phyloP scores from a whole-genome alignment of 2,888 invertebrate genomes.

The Aporophyla lueneburgensis region DNA sequence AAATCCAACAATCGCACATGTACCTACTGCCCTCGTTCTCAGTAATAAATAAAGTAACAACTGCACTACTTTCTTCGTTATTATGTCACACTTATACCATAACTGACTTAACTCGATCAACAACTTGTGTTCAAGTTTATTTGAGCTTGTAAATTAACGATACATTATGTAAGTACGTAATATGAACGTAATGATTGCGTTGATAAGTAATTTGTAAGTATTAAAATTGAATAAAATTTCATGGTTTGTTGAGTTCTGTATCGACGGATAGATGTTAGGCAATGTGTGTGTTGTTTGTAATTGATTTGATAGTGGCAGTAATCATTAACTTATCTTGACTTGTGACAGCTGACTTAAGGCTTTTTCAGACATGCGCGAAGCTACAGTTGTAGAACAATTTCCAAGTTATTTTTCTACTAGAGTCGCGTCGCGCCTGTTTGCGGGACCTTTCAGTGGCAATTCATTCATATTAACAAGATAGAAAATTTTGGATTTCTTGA shows the following conservation, averaged over 20 bases:
- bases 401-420: too few relatives aligned
- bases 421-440: too few relatives aligned
- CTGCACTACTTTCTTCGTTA: conserved; percentile 51
- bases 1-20: neutral
- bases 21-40: conserved; percentile 17
- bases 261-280: neutral
- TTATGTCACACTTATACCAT: conserved; percentile 59
- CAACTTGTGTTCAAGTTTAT: conserved; percentile 19
- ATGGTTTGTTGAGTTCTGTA: conserved; percentile 25
- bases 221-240: conserved; percentile 35
- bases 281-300: conserved; percentile 6
- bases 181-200: conserved; percentile 36
- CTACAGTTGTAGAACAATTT: too few relatives aligned
- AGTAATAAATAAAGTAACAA: conserved; percentile 16
- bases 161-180: conserved; percentile 43
- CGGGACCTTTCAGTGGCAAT: too few relatives aligned
- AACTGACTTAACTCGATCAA: conserved; percentile 61
- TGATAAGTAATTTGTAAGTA: conserved; percentile 39
- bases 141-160: conserved; percentile 53
- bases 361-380: too few relatives aligned
- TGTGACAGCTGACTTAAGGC: neutral
- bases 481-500: neutral
- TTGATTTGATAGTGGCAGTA: neutral
- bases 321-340: neutral
- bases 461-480: neutral